Percentiles rank a stretch among this genome's conserved stretches.
These are phyloP conservation scores for Campoletis raptor DNA, from an alignment of 2,888 invertebrate genomes.

Conservation along the genomic window DNA sequence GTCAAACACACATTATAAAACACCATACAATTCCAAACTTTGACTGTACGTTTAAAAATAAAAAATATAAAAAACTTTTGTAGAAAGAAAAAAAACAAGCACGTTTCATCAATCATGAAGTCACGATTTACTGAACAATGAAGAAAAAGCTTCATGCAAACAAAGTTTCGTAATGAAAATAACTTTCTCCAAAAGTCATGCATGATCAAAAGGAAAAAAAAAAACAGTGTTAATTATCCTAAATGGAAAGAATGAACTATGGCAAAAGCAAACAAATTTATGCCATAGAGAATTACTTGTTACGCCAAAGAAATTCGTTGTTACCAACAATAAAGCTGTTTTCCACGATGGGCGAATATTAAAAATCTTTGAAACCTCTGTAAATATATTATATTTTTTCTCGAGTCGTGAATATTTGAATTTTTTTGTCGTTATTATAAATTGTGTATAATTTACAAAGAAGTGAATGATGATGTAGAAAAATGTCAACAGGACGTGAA, in stretches of 20 bases:
- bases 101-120: neutral
- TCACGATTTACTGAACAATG: neutral
- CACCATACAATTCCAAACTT: neutral
- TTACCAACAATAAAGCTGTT: neutral
- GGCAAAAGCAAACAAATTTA: neutral
- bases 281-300: neutral
- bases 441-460: neutral
- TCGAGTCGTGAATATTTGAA: too few species aligned
- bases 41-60: neutral
- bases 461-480: neutral
- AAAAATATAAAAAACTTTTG: neutral
- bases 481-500: neutral
- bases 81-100: neutral
- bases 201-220: neutral
- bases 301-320: neutral
- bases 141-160: neutral
- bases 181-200: slow-evolving; percentile 14
- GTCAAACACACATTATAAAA: slow-evolving; percentile 8
- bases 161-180: slow-evolving; percentile 1
- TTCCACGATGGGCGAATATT: neutral
- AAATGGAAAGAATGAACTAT: neutral
- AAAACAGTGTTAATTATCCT: neutral
- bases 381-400: too few species aligned
- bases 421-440: too few species aligned
- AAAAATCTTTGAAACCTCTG: neutral